A percentile compares a stretch with the other conserved stretches of the same genome.
Evolutionary conservation across 2,888 invertebrate species (phyloP).

Genomic region (Acleris holmiana): DNA sequence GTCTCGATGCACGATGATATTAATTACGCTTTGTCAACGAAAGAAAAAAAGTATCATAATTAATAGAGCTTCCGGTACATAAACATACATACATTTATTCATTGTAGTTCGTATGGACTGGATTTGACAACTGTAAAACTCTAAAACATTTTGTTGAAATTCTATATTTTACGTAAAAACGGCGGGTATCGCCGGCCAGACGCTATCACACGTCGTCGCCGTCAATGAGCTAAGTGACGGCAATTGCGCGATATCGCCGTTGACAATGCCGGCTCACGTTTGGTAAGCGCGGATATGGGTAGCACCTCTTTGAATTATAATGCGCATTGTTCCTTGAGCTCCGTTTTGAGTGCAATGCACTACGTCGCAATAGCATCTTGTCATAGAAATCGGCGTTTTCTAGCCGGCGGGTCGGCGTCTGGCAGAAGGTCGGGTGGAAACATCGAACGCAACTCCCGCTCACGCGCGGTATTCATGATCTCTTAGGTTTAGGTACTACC

Average conservation of each 20-base stretch:
- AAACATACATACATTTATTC: too few species aligned
- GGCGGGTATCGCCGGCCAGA: neutral
- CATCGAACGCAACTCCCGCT: conserved; percentile 8
- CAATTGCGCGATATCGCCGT: conserved; percentile 49
- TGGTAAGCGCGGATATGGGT: conserved; percentile 72
- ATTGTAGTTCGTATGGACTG: too few species aligned
- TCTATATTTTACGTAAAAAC: too few species aligned
- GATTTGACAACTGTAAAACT: too few species aligned
- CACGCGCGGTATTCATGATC: too few species aligned
- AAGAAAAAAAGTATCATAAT: too few species aligned
- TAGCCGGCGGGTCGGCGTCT: conserved; percentile 51
- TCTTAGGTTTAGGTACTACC: too few species aligned
- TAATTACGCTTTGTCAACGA: too few species aligned
- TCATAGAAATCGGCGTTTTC: conserved; percentile 78
- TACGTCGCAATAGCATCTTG: conserved; percentile 72
- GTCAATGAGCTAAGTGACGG: conserved; percentile 54
- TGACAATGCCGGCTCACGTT: conserved; percentile 69
- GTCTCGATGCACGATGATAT: too few species aligned
- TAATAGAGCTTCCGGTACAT: too few species aligned
- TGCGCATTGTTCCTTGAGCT: conserved; percentile 78
- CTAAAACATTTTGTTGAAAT: too few species aligned
- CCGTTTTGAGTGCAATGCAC: conserved; percentile 79
- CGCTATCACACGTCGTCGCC: conserved; percentile 41
- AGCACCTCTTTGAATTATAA: conserved; percentile 81
- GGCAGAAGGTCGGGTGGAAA: conserved; percentile 54